Base-by-base conservation (phyloP, 37 sponge, comb jelly and placozoan genomes). In the Oopsacas minuta region DNA sequence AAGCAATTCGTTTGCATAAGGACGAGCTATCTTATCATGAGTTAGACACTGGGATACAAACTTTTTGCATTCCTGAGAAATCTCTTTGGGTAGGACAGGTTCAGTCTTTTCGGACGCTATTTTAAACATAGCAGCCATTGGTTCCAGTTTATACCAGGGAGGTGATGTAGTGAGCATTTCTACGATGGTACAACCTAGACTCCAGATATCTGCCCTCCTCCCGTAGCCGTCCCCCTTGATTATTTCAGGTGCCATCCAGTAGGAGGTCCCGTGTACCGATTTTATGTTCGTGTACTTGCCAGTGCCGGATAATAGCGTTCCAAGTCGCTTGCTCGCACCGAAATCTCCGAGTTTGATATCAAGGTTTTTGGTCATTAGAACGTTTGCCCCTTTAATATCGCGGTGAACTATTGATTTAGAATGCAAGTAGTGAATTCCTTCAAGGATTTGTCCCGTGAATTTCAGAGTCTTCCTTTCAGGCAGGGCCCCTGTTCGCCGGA, bases 231-330 rank as follows among this genome's bases (percentile, higher is more conserved):
- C 91, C n/a, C 94, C 94, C 36, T 87, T 87, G 53, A 91, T 94
- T 35, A 96, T 93, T 81, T 97, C 99, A 0, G 99, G 99, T 22
- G 94, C 89, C 95, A 97, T 97, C 99, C 99, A 97, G 88, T 97
- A 97, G 0, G 99, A 94, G 20, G 99, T 97, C 0, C 99, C 99
- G 36, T 93, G 94, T 1, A 97, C 94, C 35, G 96, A 91, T 84
- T 95, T 93, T 34, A 92, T n/a, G 0, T 89, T 86, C 0, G 90
- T 88, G 83, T 87, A 42, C 81, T 87, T 82, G 0, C 90, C 89
- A 89, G 89, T 92, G 36, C 75, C 30, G 28, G 75, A 61, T 10
- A 61, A n/a, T 61, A 61, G 75, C 1, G 7, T 61, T 10, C 75
- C 75, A 12, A 97, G 83, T 36, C 96, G 52, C 36, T 92, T 95